Conservation (phyloP, 2,113 vertebrate genomes). For the Acanthisitta chloris region DNA sequence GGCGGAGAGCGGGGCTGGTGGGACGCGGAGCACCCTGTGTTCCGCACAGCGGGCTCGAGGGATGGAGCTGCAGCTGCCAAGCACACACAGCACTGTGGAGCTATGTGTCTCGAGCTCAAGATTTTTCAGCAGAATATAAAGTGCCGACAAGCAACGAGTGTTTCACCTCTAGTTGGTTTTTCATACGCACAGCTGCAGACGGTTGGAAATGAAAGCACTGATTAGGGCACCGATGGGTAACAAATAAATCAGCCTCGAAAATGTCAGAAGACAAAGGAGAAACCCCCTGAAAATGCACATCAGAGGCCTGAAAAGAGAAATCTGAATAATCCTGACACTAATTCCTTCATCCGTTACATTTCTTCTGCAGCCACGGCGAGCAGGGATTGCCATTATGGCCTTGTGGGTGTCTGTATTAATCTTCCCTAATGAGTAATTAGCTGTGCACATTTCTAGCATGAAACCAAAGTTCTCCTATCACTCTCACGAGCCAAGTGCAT, state of each 20-base stretch:
- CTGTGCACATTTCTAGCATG: background rate
- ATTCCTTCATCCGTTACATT: background rate
- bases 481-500: background rate
- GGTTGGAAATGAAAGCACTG: background rate
- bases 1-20: fast-evolving
- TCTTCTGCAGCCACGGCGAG: background rate
- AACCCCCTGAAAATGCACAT: background rate
- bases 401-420: background rate
- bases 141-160: background rate
- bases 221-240: background rate
- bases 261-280: background rate
- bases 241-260: background rate
- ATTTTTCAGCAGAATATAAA: background rate
- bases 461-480: background rate
- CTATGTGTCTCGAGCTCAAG: fast-evolving
- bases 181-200: background rate
- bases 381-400: background rate
- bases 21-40: fast-evolving
- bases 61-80: background rate
- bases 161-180: background rate
- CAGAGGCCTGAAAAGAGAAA: background rate
- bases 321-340: background rate
- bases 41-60: fast-evolving
- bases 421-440: background rate
- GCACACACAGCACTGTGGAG: fast-evolving